These are phyloP conservation scores for Drosophila fuyamai DNA, from an alignment of 1,140 invertebrate genomes.

Conservation along the genomic window DNA sequence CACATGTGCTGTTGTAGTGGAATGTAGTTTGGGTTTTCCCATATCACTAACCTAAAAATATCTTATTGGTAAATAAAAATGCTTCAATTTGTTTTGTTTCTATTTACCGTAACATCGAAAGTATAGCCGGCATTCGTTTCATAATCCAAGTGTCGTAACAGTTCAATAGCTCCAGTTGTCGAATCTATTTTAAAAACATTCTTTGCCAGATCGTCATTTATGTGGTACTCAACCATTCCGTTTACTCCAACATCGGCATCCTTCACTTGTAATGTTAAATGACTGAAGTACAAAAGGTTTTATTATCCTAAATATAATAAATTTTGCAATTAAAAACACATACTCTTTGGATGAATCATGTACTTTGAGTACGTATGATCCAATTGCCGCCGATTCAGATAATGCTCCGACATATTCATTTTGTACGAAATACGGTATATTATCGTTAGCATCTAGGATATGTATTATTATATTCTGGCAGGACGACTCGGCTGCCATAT, in stretches of 20 bases:
- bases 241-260: conserved; percentile 94
- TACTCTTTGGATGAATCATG: conserved; percentile 64
- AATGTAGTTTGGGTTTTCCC: conserved; percentile 92
- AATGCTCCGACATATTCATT: conserved; percentile 89
- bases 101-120: conserved; percentile 90
- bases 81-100: not conserved
- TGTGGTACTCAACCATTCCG: conserved; percentile 92
- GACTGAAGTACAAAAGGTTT: conserved; percentile 85
- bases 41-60: conserved; percentile 90
- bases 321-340: not conserved
- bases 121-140: conserved; percentile 89
- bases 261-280: conserved; percentile 91
- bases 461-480: conserved; percentile 90
- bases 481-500: conserved; percentile 92
- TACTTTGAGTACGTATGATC: conserved; percentile 89
- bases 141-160: conserved; percentile 91
- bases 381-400: conserved; percentile 89
- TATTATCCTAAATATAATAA: not conserved
- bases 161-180: conserved; percentile 94
- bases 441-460: conserved; percentile 93
- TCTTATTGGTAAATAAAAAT: not conserved
- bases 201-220: conserved; percentile 90
- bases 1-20: conserved; percentile 90
- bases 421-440: conserved; percentile 91
- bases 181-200: conserved; percentile 94